These are phyloP conservation scores for Scatophagus argus DNA, from an alignment of 2,113 vertebrate species.

Conservation along the genomic window DNA sequence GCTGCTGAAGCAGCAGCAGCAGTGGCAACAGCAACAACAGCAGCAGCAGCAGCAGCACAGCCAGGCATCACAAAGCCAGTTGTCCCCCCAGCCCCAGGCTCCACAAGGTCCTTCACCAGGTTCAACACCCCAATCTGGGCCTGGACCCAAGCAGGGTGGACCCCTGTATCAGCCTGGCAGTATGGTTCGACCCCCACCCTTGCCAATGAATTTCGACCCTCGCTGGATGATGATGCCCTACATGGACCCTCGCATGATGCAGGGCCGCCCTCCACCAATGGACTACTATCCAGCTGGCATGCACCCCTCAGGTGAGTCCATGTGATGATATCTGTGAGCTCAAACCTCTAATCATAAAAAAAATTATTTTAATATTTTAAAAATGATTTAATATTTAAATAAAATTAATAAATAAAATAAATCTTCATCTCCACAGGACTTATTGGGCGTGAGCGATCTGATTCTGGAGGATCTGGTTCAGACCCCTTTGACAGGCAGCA, in stretches of 20 bases:
- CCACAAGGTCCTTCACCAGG: slow-evolving; percentile 81
- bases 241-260: slow-evolving; percentile 94
- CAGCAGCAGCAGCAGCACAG: slow-evolving; percentile 84
- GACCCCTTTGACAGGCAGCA: slow-evolving; percentile 91
- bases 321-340: background rate
- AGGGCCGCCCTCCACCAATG: slow-evolving; percentile 90
- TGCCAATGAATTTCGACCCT: slow-evolving; percentile 93
- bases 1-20: slow-evolving; percentile 90
- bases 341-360: too few relatives aligned
- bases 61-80: slow-evolving; percentile 81
- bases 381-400: background rate
- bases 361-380: too few relatives aligned
- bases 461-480: slow-evolving; percentile 92
- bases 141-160: slow-evolving; percentile 80
- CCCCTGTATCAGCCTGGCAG: slow-evolving; percentile 87
- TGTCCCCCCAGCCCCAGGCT: slow-evolving; percentile 82
- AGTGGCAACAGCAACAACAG: slow-evolving; percentile 83
- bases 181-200: slow-evolving; percentile 89
- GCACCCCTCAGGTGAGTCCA: slow-evolving; percentile 89
- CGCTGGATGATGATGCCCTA: slow-evolving; percentile 98
- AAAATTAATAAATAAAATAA: too few relatives aligned
- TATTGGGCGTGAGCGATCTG: slow-evolving; percentile 91
- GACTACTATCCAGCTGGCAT: slow-evolving; percentile 91
- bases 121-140: slow-evolving; percentile 77
- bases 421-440: slow-evolving; percentile 81